A percentile compares a stretch with the other conserved stretches of the same genome.
phyloP scores from a whole-genome alignment of 2,797 vertebrate species.

The Gallirallus australis region DNA sequence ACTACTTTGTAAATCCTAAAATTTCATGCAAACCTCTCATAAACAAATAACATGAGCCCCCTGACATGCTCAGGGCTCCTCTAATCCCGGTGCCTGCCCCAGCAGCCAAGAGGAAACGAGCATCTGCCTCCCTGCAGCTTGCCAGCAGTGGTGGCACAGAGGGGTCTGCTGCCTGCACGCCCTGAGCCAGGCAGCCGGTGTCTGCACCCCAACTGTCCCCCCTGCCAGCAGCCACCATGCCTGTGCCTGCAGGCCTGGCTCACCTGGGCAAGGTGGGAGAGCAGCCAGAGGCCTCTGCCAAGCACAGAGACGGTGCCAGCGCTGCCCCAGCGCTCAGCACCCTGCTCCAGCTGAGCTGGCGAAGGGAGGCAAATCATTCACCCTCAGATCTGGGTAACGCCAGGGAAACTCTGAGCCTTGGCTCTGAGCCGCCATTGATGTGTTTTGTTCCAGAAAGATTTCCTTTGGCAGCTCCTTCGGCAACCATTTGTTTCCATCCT shows the following conservation, averaged over 20 bases:
- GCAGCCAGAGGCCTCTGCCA: fast-evolving
- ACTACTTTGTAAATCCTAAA: conserved; percentile 55
- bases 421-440: neutral
- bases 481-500: neutral
- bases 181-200: neutral
- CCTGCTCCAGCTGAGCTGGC: neutral
- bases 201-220: neutral
- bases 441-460: neutral
- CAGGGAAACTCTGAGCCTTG: neutral
- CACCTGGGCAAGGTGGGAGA: fast-evolving
- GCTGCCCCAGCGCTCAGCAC: fast-evolving
- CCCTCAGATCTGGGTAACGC: neutral
- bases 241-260: fast-evolving
- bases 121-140: fast-evolving
- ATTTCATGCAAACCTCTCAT: conserved; percentile 7
- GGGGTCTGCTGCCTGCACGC: neutral
- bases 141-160: fast-evolving
- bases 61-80: neutral
- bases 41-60: neutral
- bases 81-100: neutral
- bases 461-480: neutral
- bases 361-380: neutral
- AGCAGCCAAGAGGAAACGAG: neutral
- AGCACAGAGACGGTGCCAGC: fast-evolving
- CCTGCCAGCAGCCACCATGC: neutral